A percentile compares a stretch with the other conserved stretches of the same genome.
phyloP scores from a whole-genome alignment of 2,113 vertebrate genomes.

The Salvelinus namaycush region DNA sequence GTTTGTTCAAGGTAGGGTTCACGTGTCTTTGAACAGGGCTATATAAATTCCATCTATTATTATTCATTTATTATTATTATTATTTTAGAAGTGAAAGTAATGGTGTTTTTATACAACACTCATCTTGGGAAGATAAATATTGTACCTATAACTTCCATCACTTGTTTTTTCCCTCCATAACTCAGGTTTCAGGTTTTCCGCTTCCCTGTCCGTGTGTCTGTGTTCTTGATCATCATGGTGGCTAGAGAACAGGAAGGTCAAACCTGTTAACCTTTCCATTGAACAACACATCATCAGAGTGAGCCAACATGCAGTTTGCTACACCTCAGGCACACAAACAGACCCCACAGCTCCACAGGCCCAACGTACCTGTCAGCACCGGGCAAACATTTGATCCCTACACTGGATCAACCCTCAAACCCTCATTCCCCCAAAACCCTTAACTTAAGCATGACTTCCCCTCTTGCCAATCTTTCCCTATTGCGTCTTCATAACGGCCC shows the following conservation, averaged over 20 bases:
- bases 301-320: slow-evolving; percentile 36
- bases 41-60: slow-evolving; percentile 1
- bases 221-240: slow-evolving; percentile 24
- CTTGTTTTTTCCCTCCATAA: slow-evolving; percentile 19
- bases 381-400: slow-evolving; percentile 47
- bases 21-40: too few species aligned
- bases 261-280: slow-evolving; percentile 73
- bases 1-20: background rate
- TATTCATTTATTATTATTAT: background rate
- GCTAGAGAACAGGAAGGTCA: slow-evolving; percentile 54
- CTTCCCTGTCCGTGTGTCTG: slow-evolving; percentile 23
- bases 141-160: background rate
- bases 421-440: slow-evolving; percentile 31
- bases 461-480: background rate
- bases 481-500: background rate
- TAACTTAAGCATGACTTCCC: slow-evolving; percentile 21
- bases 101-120: background rate
- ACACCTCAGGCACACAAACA: slow-evolving; percentile 54
- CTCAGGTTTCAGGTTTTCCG: slow-evolving; percentile 10
- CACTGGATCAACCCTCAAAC: slow-evolving; percentile 28
- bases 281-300: slow-evolving; percentile 54
- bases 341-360: slow-evolving; percentile 54
- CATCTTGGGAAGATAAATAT: background rate
- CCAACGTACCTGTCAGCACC: slow-evolving; percentile 60
- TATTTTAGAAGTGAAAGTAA: background rate